phyloP scores from a whole-genome alignment of 1,140 invertebrate genomes.

The Sinella curviseta region DNA sequence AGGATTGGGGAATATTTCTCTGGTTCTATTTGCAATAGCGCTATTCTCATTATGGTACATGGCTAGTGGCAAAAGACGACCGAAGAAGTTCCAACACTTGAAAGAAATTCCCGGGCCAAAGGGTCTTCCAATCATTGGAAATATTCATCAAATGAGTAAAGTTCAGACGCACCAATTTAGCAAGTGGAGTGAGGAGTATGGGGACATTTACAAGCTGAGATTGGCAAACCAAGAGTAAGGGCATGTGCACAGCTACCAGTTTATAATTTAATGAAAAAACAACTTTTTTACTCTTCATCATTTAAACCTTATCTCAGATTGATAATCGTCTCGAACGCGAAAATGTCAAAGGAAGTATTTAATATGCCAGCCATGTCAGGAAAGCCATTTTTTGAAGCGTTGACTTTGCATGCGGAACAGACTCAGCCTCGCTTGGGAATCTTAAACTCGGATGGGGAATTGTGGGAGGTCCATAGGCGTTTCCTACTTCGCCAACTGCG shows the following conservation, averaged over 20 bases:
- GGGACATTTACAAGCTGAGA: neutral
- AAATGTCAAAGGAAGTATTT: neutral
- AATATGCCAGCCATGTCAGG: neutral
- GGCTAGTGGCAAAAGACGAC: neutral
- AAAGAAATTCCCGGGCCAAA: constrained; percentile 23
- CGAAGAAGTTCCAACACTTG: neutral
- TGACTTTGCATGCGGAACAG: neutral
- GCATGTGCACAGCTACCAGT: too few relatives aligned
- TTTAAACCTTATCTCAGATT: neutral
- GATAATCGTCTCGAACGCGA: neutral
- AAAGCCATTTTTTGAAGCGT: neutral
- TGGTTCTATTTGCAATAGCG: too few relatives aligned
- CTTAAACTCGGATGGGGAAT: neutral
- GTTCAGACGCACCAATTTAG: neutral
- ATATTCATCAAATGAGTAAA: neutral
- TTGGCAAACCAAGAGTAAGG: neutral
- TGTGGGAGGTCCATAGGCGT: neutral
- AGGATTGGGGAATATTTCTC: too few relatives aligned
- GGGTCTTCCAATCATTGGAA: constrained; percentile 16
- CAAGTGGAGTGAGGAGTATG: constrained; percentile 9
- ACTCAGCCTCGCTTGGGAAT: neutral
- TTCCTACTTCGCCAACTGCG: neutral
- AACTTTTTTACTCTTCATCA: neutral
- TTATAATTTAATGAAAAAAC: neutral
- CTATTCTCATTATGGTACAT: too few relatives aligned